phyloP scores from a whole-genome alignment of 1,140 invertebrate species.

The Steinernema khuongi region DNA sequence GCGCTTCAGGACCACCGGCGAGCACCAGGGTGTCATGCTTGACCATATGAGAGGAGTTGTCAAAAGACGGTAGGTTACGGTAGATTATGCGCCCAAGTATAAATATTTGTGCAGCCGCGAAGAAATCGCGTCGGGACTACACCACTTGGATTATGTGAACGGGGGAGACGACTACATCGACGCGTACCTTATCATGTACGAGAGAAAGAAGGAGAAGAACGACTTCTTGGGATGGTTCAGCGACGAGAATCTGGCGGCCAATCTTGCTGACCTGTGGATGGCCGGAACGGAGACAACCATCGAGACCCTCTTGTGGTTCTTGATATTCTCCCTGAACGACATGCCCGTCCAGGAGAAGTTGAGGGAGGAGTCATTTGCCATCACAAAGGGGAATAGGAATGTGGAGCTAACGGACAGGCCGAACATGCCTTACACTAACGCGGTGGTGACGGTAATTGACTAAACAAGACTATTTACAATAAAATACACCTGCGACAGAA shows the following conservation, averaged over 20 bases:
- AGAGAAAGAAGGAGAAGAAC: constrained; percentile 27
- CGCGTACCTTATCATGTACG: constrained; percentile 61
- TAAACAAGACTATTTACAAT: no score
- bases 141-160: constrained; percentile 55
- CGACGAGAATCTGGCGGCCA: constrained; percentile 16
- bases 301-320: constrained; percentile 12
- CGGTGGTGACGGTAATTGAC: constrained; percentile 23
- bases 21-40: constrained; percentile 34
- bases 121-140: constrained; percentile 53
- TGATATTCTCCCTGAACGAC: constrained; percentile 5
- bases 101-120: not conserved
- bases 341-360: constrained; percentile 17
- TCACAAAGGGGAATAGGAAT: constrained; percentile 26
- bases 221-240: constrained; percentile 18
- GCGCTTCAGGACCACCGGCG: not conserved
- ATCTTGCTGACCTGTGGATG: constrained; percentile 28
- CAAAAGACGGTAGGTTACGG: constrained; percentile 20
- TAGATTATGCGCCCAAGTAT: constrained; percentile 6
- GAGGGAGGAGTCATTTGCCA: constrained; percentile 15
- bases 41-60: constrained; percentile 33
- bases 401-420: constrained; percentile 22
- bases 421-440: constrained; percentile 23
- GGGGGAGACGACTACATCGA: constrained; percentile 62
- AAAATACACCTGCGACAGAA: no score
- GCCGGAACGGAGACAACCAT: constrained; percentile 31